A percentile compares a stretch with the other conserved stretches of the same genome.
Evolutionary conservation across 2,888 invertebrate genomes (phyloP).

Genomic region (Chymomyza fuscimana): DNA sequence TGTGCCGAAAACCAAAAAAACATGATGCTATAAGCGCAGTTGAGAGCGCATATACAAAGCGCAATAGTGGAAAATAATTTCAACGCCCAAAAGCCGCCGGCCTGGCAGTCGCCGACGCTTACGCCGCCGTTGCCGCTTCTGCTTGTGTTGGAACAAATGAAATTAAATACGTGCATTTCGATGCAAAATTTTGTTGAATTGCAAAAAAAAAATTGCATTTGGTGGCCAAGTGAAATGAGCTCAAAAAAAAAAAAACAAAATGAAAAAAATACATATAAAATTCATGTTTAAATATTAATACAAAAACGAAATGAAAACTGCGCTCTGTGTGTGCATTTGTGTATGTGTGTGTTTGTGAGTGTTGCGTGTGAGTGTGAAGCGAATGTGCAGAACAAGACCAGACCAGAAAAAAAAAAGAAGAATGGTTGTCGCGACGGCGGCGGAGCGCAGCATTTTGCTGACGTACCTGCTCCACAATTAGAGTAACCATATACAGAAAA

Average conservation of each 20-base stretch:
- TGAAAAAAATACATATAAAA: constrained; percentile 20
- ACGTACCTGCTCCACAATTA: constrained; percentile 64
- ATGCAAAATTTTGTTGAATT: constrained; percentile 36
- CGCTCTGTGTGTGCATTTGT: constrained; percentile 32
- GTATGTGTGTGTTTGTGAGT: constrained; percentile 28
- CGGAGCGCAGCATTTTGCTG: constrained; percentile 49
- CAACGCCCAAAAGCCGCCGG: constrained; percentile 71
- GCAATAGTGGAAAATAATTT: constrained; percentile 28
- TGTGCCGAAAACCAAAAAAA: constrained; percentile 18
- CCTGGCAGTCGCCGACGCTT: constrained; percentile 40
- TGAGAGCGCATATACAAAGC: background rate
- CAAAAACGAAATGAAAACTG: constrained; percentile 54
- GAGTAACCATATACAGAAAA: constrained; percentile 50
- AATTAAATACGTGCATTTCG: constrained; percentile 46
- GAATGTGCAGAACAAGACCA: constrained; percentile 23
- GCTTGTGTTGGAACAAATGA: constrained; percentile 52
- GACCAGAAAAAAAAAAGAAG: constrained; percentile 21
- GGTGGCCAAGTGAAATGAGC: constrained; percentile 56
- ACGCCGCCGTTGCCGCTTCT: constrained; percentile 17
- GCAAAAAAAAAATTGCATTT: constrained; percentile 42
- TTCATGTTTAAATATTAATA: constrained; percentile 45
- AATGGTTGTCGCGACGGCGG: constrained; percentile 36
- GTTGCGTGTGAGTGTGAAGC: constrained; percentile 19
- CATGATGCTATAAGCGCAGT: background rate
- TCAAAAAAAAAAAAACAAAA: constrained; percentile 41